Evolutionary conservation across 2,113 vertebrate genomes (phyloP).

Genomic region (Gulo gulo): DNA sequence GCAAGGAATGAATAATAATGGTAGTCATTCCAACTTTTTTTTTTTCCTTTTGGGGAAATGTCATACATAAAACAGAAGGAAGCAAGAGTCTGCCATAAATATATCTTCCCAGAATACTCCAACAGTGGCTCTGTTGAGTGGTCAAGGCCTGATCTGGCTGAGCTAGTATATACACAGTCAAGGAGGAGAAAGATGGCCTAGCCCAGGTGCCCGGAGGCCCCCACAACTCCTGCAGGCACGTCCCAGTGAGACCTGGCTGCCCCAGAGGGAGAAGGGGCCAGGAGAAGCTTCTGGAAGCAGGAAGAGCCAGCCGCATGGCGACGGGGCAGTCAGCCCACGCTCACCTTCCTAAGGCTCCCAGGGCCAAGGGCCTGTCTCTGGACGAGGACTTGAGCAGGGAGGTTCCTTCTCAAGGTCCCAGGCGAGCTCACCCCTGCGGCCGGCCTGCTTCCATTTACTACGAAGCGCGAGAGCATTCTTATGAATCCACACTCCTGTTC

Average conservation of each 20-base stretch:
- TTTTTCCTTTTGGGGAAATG: constrained; percentile 55
- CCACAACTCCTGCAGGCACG: not conserved
- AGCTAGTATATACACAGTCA: not conserved
- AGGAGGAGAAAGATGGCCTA: not conserved
- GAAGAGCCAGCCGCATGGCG: not conserved
- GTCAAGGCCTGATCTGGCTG: not conserved
- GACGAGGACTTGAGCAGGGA: not conserved
- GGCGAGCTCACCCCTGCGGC: not conserved
- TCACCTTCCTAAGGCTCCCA: not conserved
- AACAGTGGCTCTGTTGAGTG: constrained; percentile 29
- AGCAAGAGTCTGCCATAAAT: constrained; percentile 38
- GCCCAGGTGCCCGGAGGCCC: not conserved
- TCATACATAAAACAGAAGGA: constrained; percentile 74
- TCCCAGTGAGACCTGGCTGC: rapidly evolving
- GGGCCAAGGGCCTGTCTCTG: not conserved
- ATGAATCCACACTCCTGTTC: too few species aligned
- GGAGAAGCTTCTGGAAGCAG: not conserved
- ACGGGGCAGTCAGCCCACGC: too few species aligned
- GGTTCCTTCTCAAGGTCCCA: not conserved
- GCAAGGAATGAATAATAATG: constrained; percentile 41
- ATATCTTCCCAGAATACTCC: constrained; percentile 27
- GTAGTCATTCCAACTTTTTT: constrained; percentile 55
- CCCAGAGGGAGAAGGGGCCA: not conserved
- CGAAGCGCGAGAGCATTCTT: not conserved
- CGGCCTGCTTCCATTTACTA: not conserved